Evolutionary conservation across 2,113 vertebrate genomes (phyloP), one percentile per base, ranked within the genome.

Genomic region (Labeo catla): DNA sequence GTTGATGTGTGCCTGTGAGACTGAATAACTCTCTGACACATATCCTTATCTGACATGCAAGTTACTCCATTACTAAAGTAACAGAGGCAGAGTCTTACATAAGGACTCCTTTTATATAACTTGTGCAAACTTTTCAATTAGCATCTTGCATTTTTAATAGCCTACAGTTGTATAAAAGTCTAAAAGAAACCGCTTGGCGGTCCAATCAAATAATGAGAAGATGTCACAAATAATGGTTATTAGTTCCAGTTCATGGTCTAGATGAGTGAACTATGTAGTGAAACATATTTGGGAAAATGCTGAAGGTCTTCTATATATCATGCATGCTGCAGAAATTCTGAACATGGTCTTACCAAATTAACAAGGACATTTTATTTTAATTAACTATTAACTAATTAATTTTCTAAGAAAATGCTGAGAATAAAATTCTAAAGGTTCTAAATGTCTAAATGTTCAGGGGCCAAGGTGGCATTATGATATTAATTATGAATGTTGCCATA

Each of bases 11-110:
- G 7, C n/a, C 49, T 66, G n/a, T 36, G n/a, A 36, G 76, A 28
- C 19, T 54, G 49, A 77, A 34, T 54, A 77, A 54, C 76, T 36
- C 23, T 52, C 49, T 76, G 1, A 19, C 8, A 34, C 74, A 77
- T 36, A 36, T 77, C 23, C 74, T 77, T 49, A 36, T 19, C 16
- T 36, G 52, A 57, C 23, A 78, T 57, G 50, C 23, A 57, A 49
- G 39, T 66, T 43, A 15, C 54, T 63, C 57, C 23, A 36, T 77
- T 54, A 77, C 47, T 61, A 81, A 66, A 81, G 61, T 19, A 28
- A 28, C 39, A 81, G 57, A 81, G 11, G 39, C 12, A 47, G 39
- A 80, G n/a, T 81, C 59, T 80, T 80, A 61, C 11, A 47, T 65
- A 81, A 63, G 34, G 6, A 43, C 12, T 81, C 1, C 6, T 0